Evolutionary conservation across 2,113 vertebrate species (phyloP), one percentile per base, ranked within the genome.

Genomic region (Etia nguti): DNA sequence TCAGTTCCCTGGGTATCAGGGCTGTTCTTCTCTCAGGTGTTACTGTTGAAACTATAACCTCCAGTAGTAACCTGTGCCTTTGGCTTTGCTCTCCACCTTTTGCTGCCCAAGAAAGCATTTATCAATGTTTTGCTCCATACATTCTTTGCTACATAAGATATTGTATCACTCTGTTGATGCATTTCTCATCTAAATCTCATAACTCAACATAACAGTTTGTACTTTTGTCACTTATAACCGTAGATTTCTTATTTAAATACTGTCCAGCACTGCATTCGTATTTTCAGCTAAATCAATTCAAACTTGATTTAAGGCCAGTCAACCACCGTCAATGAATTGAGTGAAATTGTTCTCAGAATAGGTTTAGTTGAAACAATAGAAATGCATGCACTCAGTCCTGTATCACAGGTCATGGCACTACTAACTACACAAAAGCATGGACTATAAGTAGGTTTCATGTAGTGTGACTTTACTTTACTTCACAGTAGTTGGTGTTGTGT

Each of bases 261-360:
- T 1, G 2, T 68, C 34, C 34, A 41, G 20, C 20, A 41, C 34
- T 68, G 20, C 34, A 0, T 68, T 41, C 0, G 0, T 68, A 41
- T 0, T 68, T 68, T 68, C 11, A 22, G 20, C 13, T 34, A 68
- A 68, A 22, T 22, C 11, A 41, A 11, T 41, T 68, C 20, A 36
- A 36, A 62, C 59, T 62, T 0, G 59, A 62, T 65, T 65, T 65
- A 65, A 38, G 34, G 10, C 20, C 20, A 0, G 34, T 65, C 34
- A 22, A 10, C 38, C 20, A 65, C n/a, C 0, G 6, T 38, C 60
- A 68, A 0, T 31, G 29, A 31, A 31, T 31, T 31, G 29, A 68
- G 62, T 38, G 34, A 68, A 68, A 13, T 0, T 68, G 34, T 68
- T 68, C 4, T 41, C 62, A 8, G 62, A 68, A 2, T 38, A 68